Base-by-base conservation (phyloP, 2,888 invertebrate genomes). In the Synergus gifuensis region DNA sequence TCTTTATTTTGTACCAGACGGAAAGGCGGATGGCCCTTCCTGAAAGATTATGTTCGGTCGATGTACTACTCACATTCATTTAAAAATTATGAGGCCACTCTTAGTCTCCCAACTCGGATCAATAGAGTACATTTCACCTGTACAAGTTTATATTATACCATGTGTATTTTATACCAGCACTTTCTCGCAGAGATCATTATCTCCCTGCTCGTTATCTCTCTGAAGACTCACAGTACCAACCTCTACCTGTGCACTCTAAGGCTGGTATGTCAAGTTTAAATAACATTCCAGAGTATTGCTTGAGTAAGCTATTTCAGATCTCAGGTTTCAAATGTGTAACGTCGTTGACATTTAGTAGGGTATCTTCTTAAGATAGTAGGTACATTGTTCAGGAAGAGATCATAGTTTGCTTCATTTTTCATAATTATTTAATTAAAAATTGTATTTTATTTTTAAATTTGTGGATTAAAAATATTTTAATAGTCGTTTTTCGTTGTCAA, bases 131-230 rank as follows among this genome's bases (percentile, higher is more conserved):
- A 54, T 69, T 69, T 49, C 69, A 69, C 49, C 22, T 69, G 18
- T 67, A 28, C 22, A 18, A n/a, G 28, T 46, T 69, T 69, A 69
- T 49, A 46, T 64, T 69, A 28, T 28, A 16, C 46, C 46, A 69
- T 28, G 69, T 16, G 69, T 69, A 69, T 69, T 49, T 69, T n/a
- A 69, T 69, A 54, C 69, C 49, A 49, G 49, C 49, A 54, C 69
- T 69, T 69, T 69, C 49, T 54, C 69, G 69, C 36, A 16, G 69
- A 69, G 69, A 54, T 69, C 69, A 69, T 69, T 69, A 69, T 69
- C 69, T 69, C 36, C 9, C 28, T 54, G 49, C 49, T 69, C 49
- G 69, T 69, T 69, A 69, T 54, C 69, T 69, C 69, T 36, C n/a
- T 69, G 28, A 54, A 69, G 69, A 49, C 49, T 69, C 69, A 49